These are phyloP conservation scores for Armadillidium nasatum DNA, from an alignment of 1,140 invertebrate species.

Conservation along the genomic window DNA sequence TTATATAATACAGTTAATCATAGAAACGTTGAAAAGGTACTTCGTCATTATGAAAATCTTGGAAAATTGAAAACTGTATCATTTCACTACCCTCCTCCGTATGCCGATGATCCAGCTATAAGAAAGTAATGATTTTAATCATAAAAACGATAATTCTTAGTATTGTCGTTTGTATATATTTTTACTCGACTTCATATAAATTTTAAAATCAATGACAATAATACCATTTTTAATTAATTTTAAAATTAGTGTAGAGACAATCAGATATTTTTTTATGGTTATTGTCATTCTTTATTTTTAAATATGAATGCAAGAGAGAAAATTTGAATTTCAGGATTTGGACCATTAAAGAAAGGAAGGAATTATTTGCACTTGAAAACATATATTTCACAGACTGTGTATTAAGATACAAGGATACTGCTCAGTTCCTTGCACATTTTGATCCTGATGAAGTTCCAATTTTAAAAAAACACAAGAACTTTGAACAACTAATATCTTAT, in stretches of 20 bases:
- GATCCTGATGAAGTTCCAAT: slow-evolving; percentile 40
- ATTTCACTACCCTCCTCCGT: slow-evolving; percentile 26
- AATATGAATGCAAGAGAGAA: no score
- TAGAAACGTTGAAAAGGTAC: slow-evolving; percentile 26
- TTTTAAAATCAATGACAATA: no score
- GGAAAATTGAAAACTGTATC: background rate
- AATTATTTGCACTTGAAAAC: slow-evolving; percentile 63
- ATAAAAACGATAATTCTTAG: no score
- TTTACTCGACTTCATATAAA: no score
- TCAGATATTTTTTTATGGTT: no score
- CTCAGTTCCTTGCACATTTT: slow-evolving; percentile 35
- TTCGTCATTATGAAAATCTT: slow-evolving; percentile 23
- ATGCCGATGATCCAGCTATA: slow-evolving; percentile 40
- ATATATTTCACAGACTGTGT: slow-evolving; percentile 65
- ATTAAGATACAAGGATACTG: slow-evolving; percentile 34
- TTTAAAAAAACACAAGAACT: slow-evolving; percentile 25
- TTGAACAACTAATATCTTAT: slow-evolving; percentile 23
- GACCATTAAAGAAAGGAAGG: slow-evolving; percentile 56
- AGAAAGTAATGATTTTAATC: slow-evolving; percentile 35
- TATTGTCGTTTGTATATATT: no score
- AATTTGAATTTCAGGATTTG: no score
- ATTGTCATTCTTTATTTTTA: no score
- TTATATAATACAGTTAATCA: slow-evolving; percentile 22
- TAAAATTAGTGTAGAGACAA: no score
- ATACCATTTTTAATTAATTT: no score